Base-by-base conservation (phyloP, 2,888 invertebrate species). In the Trichogramma evanescens region DNA sequence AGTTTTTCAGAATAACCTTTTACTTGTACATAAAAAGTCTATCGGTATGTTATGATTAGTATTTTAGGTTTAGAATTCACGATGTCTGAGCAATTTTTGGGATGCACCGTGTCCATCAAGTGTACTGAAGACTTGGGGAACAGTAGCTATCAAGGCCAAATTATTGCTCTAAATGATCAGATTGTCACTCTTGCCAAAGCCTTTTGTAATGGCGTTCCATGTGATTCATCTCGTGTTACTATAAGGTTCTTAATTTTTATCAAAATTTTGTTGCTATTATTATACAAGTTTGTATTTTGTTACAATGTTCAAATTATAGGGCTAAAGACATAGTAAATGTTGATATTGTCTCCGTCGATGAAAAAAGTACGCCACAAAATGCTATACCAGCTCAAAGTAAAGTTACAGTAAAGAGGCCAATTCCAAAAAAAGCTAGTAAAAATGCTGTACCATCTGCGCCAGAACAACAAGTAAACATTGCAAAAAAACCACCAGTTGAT, bases 61-160 rank as follows among this genome's bases (percentile, higher is more conserved):
- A 48, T 48, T 48, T 10, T 10, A 48, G 10, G 10, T 10, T 4
- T 10, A 10, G 26, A 48, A 48, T 26, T 51, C 49, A 68, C 61
- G 63, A 77, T 77, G 77, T 74, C 75, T 43, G 72, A 73, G 45
- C 72, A 76, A 63, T 77, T 74, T 65, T 66, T 77, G 56, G 94
- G 93, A 56, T 89, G 87, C 75, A 86, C 89, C 67, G 91, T 95
- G 66, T 91, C 93, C 13, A 86, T 94, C 63, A 88, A 89, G 75
- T 93, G 93, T 77, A 85, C 85, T 40, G 86, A 87, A 62, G 84
- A 86, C 51, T 77, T 90, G 64, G 92, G 92, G 53, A 86, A 87
- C 63, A 26, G 26, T 26, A 26, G 26, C 26, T 94, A 89, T 74
- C 93, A 94, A 79, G 91, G 88, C 10, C 82, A 83, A 71, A 93